Percentiles rank a stretch among this genome's conserved stretches.
phyloP scores from a whole-genome alignment of 2,113 vertebrate species.

The Gobius niger region DNA sequence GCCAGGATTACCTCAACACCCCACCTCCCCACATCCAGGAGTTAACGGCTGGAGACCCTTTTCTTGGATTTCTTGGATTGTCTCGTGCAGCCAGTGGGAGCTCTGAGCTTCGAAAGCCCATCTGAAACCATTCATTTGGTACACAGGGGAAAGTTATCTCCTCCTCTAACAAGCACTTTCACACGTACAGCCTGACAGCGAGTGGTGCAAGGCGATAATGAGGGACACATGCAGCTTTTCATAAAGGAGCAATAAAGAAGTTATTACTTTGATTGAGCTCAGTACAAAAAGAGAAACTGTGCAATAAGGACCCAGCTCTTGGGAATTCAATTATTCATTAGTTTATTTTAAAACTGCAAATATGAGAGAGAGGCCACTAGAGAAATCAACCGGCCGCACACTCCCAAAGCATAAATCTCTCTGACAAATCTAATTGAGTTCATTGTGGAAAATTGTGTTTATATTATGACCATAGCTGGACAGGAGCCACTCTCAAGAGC shows the following conservation, averaged over 20 bases:
- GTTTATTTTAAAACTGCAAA: too few species aligned
- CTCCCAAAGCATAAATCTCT: too few species aligned
- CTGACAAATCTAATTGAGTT: too few species aligned
- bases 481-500: background rate
- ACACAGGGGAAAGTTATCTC: conserved; percentile 24
- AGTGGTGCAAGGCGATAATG: background rate
- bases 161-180: conserved; percentile 16
- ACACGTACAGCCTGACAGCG: conserved; percentile 30
- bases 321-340: too few species aligned
- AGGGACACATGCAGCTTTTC: background rate
- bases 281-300: background rate
- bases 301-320: background rate
- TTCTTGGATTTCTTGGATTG: conserved; percentile 50
- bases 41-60: conserved; percentile 42
- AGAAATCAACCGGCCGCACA: too few species aligned
- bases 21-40: conserved; percentile 47
- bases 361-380: too few species aligned
- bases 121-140: conserved; percentile 31
- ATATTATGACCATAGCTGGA: background rate
- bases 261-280: background rate
- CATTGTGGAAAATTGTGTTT: too few species aligned
- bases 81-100: conserved; percentile 32
- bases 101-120: conserved; percentile 13
- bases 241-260: background rate
- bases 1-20: conserved; percentile 54